These are phyloP conservation scores for Drosophila kohkoa DNA, from an alignment of 1,140 invertebrate species.

Conservation along the genomic window DNA sequence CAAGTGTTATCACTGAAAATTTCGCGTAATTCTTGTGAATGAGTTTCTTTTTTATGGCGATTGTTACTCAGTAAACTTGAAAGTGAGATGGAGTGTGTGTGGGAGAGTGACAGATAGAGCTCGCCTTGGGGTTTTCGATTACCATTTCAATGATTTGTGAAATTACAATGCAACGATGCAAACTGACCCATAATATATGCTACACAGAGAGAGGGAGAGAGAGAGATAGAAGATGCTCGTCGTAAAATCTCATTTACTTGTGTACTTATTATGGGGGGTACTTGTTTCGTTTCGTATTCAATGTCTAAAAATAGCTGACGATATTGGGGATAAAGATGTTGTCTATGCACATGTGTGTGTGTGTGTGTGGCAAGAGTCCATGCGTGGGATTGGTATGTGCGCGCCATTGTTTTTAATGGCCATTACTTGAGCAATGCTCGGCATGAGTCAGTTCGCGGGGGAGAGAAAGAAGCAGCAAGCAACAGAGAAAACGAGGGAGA, in stretches of 20 bases:
- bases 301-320: constrained; percentile 41
- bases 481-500: neutral
- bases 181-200: constrained; percentile 36
- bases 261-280: constrained; percentile 20
- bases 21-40: constrained; percentile 45
- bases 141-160: constrained; percentile 55
- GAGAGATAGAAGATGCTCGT: neutral
- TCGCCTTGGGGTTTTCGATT: constrained; percentile 21
- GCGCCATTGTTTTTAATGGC: constrained; percentile 59
- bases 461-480: constrained; percentile 4
- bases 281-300: constrained; percentile 9
- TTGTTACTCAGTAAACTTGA: constrained; percentile 34
- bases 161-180: constrained; percentile 32
- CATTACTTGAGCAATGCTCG: constrained; percentile 33
- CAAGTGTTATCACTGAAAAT: constrained; percentile 52
- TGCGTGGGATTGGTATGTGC: constrained; percentile 73
- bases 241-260: neutral
- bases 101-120: neutral
- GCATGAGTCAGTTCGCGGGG: constrained; percentile 61
- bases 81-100: constrained; percentile 7
- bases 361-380: constrained; percentile 19
- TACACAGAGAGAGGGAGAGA: too few relatives aligned
- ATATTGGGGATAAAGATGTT: constrained; percentile 21
- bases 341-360: neutral
- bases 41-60: constrained; percentile 15